Evolutionary conservation across 1,140 invertebrate species (phyloP).

Genomic region (Eubasilissa regina): DNA sequence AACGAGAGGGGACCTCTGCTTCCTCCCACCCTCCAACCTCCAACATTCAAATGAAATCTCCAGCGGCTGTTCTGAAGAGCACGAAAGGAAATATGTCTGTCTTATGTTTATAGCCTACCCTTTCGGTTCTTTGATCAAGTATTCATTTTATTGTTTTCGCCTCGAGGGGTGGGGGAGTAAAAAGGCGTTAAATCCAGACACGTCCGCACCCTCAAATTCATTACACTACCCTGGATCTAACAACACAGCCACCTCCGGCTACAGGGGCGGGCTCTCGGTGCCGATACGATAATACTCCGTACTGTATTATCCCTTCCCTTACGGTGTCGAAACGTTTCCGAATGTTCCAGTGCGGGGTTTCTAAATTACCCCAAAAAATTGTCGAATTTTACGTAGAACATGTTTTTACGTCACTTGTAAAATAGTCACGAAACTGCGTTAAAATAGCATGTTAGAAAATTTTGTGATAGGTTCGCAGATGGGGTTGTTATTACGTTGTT

Average conservation of each 20-base stretch:
- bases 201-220: conserved; percentile 38
- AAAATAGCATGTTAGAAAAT: too few species aligned
- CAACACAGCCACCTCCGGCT: neutral
- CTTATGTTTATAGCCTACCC: conserved; percentile 18
- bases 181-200: conserved; percentile 20
- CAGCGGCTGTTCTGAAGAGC: neutral
- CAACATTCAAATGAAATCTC: conserved; percentile 24
- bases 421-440: too few species aligned
- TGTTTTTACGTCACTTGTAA: too few species aligned
- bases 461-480: too few species aligned
- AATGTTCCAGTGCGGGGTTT: too few species aligned
- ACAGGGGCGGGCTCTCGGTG: neutral
- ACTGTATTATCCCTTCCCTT: too few species aligned
- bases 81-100: conserved; percentile 17
- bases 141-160: conserved; percentile 34
- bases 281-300: too few species aligned
- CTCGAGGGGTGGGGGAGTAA: neutral
- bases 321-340: too few species aligned
- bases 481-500: too few species aligned
- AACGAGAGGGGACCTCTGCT: neutral
- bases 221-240: neutral
- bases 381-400: too few species aligned
- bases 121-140: conserved; percentile 29
- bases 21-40: neutral
- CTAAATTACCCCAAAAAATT: too few species aligned